Evolutionary conservation across 2,797 vertebrate genomes (phyloP).

Genomic region (Rhinichthys osculus): DNA sequence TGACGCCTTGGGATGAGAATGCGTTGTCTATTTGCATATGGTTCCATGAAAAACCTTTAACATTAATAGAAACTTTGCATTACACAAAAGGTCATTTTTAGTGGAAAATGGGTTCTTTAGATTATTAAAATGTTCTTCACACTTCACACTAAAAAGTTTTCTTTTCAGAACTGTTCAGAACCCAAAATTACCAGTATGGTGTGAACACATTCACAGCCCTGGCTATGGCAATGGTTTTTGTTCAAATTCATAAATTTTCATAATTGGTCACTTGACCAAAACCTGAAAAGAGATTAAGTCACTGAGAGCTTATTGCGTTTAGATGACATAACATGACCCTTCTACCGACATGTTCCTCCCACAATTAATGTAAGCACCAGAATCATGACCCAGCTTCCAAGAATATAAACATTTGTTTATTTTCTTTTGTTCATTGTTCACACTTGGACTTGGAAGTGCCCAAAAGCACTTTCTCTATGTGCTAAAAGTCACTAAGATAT

Average conservation of each 20-base stretch:
- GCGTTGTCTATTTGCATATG: not conserved
- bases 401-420: not conserved
- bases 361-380: not conserved
- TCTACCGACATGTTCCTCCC: not conserved
- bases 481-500: not conserved
- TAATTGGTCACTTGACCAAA: not conserved
- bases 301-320: no score
- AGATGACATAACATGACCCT: not conserved
- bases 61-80: not conserved
- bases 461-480: slow-evolving; percentile 14
- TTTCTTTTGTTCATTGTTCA: not conserved
- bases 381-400: not conserved
- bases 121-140: not conserved
- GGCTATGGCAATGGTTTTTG: not conserved
- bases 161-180: not conserved
- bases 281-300: not conserved
- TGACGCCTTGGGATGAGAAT: no score
- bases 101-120: not conserved
- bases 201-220: not conserved
- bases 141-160: not conserved
- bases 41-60: not conserved
- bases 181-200: not conserved
- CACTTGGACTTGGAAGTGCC: not conserved
- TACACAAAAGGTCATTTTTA: not conserved
- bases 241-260: not conserved